Percentiles rank a stretch among this genome's conserved stretches.
Evolutionary conservation across 2,888 invertebrate species (phyloP).

Genomic region (Rhagonycha lutea): DNA sequence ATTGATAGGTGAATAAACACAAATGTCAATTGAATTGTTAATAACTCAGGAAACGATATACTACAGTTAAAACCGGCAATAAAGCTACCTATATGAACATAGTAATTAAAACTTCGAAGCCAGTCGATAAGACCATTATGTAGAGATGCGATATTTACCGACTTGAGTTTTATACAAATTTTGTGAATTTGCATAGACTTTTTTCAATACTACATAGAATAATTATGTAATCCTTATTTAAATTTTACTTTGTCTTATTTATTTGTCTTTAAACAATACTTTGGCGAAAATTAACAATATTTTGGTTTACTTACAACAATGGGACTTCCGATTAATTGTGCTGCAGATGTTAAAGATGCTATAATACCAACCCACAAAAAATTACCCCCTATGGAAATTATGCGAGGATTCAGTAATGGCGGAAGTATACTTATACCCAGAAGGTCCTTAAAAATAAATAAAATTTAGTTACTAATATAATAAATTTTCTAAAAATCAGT

Average conservation of each 20-base stretch:
- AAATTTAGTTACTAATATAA: not conserved
- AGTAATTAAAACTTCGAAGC: not conserved
- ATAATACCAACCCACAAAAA: constrained; percentile 61
- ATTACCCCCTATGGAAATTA: constrained; percentile 59
- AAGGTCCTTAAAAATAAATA: constrained; percentile 56
- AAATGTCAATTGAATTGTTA: not conserved
- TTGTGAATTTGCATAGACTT: not conserved
- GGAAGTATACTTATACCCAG: constrained; percentile 63
- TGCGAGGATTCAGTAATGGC: constrained; percentile 59
- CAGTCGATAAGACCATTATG: not conserved
- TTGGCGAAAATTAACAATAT: not conserved
- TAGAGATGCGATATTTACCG: not conserved
- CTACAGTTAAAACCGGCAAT: not conserved
- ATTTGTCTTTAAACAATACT: not conserved
- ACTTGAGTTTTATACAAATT: not conserved
- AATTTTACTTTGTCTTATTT: not conserved
- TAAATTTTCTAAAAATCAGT: not conserved
- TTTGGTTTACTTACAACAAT: constrained; percentile 56
- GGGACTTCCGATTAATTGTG: constrained; percentile 64
- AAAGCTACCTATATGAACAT: not conserved
- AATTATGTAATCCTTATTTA: not conserved
- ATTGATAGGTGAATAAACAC: not conserved
- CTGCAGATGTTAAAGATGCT: constrained; percentile 62
- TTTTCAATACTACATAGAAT: not conserved
- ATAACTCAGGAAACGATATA: not conserved